Evolutionary conservation across 2,113 vertebrate genomes (phyloP).

Genomic region (Leuciscus idus): DNA sequence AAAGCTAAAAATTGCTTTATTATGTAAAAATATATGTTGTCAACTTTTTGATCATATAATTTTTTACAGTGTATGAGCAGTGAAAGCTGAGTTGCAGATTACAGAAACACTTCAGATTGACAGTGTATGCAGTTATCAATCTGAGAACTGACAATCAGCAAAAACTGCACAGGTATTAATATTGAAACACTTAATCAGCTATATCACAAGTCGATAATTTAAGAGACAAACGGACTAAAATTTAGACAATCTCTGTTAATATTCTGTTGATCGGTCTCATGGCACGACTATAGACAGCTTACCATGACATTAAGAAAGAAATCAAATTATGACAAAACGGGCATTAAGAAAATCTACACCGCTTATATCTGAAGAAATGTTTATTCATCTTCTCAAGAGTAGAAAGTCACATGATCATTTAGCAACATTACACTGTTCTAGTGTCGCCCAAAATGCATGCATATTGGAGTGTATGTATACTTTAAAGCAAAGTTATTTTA

Average conservation of each 20-base stretch:
- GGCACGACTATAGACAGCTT: background rate
- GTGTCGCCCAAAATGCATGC: constrained; percentile 65
- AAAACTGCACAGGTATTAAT: background rate
- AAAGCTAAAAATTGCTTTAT: too few relatives aligned
- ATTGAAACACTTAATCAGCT: background rate
- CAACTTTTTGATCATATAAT: too few relatives aligned
- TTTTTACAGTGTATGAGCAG: background rate
- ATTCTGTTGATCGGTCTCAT: background rate
- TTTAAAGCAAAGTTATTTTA: constrained; percentile 56
- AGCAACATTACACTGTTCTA: constrained; percentile 61
- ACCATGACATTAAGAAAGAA: background rate
- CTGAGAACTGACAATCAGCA: background rate
- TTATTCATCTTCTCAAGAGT: constrained; percentile 67
- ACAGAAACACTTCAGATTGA: background rate
- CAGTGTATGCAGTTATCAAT: background rate
- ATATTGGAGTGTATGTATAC: constrained; percentile 42
- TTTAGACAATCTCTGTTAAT: background rate
- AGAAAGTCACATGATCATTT: constrained; percentile 70
- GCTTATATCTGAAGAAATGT: constrained; percentile 61
- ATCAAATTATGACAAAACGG: constrained; percentile 22
- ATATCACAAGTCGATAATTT: constrained; percentile 31
- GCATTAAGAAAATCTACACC: constrained; percentile 26
- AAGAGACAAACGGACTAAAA: constrained; percentile 49
- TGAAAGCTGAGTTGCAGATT: background rate
- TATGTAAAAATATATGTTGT: too few relatives aligned